Evolutionary conservation across 2,113 vertebrate species (phyloP), one percentile per base, ranked within the genome.

Genomic region (Trachemys scripta): DNA sequence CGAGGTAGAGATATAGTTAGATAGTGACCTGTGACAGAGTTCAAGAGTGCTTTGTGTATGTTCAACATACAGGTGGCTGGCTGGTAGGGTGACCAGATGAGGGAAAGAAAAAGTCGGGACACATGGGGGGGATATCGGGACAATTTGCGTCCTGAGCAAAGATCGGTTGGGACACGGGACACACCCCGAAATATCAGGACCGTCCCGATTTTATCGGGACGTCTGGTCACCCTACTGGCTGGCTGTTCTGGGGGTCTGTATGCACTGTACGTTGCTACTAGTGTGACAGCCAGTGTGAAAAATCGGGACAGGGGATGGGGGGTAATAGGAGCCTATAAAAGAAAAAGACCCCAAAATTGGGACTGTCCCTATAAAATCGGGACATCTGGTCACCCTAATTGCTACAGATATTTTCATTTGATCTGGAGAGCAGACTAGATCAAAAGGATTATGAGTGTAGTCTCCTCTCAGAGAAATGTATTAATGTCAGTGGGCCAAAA

Each of bases 401-500:
- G 19, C 3, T 3, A 25, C 0, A 0, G 1, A 13, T 10, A 88
- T 95, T 76, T 13, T 35, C 1, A 1, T 84, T 3, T 4, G 8
- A 16, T 47, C 6, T 14, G 75, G 42, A 78, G 75, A 78, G 22
- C 38, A 27, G 25, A 47, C 42, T 38, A 22, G 9, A 72, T 20
- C 9, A 1, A 72, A 72, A 38, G 4, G 9, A 22, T 72, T 38
- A 38, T n/a, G 75, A 20, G 38, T 29, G 42, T 25, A 27, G 22
- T 6, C 38, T 78, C 75, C 42, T 47, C 25, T 47, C 75, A 47
- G 45, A 78, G 75, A 78, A 78, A 27, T 47, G 13, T 13, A 47
- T 12, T 78, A 45, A 19, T 75, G 50, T 53, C 49, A n/a, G 49
- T n/a, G 92, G 0, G 1, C 7, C 38, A 57, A 84, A 45, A 8